Conservation (phyloP, 2,888 invertebrate species). For the Dastarcus helophoroides region DNA sequence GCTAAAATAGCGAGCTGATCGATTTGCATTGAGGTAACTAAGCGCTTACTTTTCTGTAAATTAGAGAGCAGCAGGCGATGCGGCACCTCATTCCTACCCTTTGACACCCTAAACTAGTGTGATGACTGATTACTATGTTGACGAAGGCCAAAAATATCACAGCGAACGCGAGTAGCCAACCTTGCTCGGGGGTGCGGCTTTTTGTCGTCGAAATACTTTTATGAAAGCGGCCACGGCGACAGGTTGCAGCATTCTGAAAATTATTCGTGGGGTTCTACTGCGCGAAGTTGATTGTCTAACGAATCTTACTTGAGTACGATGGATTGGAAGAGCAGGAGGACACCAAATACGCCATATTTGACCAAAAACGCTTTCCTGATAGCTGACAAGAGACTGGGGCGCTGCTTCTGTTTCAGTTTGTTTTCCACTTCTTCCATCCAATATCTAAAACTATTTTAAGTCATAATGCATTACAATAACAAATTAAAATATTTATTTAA, state of each 20-base stretch:
- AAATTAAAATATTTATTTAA: no score
- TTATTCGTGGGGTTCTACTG: conserved; percentile 6
- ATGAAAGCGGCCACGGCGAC: conserved; percentile 50
- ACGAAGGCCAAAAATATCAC: conserved; percentile 48
- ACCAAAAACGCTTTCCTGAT: conserved; percentile 49
- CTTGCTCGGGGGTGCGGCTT: conserved; percentile 40
- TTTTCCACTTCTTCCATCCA: conserved; percentile 49
- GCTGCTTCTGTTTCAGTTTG: conserved; percentile 39
- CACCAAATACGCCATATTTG: conserved; percentile 48
- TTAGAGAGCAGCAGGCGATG: conserved; percentile 65
- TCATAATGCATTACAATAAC: conserved; percentile 7
- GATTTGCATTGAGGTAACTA: conserved; percentile 1
- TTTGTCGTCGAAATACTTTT: no score
- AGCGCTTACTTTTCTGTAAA: conserved; percentile 64
- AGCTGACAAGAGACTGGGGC: conserved; percentile 49
- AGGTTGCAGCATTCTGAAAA: conserved; percentile 49
- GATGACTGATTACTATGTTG: conserved; percentile 55
- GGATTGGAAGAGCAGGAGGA: conserved; percentile 45
- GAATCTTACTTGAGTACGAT: conserved; percentile 45
- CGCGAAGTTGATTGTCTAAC: not conserved
- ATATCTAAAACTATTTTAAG: conserved; percentile 30
- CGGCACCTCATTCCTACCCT: conserved; percentile 67
- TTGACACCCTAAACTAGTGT: conserved; percentile 42
- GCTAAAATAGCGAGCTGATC: conserved; percentile 28
- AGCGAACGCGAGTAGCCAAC: conserved; percentile 54